These are phyloP conservation scores for Diacarnus erythraeanus DNA, from an alignment of 37 sponge, comb jelly and placozoan genomes.

Conservation along the genomic window DNA sequence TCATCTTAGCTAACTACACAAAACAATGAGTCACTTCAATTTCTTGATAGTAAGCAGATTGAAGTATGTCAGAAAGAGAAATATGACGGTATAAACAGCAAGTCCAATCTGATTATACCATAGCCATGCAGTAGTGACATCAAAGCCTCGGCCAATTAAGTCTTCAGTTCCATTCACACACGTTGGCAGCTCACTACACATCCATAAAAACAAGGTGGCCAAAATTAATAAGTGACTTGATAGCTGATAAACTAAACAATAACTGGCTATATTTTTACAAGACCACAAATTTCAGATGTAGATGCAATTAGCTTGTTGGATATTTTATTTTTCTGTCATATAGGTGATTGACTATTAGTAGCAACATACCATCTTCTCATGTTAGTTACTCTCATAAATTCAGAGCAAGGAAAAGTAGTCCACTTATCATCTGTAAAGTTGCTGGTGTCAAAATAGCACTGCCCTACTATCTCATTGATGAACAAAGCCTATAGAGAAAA, in stretches of 20 bases:
- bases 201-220: not conserved
- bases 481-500: conserved; percentile 44
- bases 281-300: too few species aligned
- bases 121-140: not conserved
- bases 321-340: too few species aligned
- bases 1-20: not conserved
- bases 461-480: conserved; percentile 48
- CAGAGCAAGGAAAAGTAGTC: not conserved
- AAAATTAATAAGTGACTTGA: not conserved
- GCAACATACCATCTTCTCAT: not conserved
- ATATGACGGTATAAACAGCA: not conserved
- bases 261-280: too few species aligned
- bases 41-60: not conserved
- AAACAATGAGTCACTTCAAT: not conserved
- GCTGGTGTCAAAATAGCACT: not conserved
- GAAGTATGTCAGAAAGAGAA: not conserved
- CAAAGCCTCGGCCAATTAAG: not conserved
- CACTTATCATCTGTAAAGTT: not conserved
- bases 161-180: not conserved
- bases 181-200: not conserved
- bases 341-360: not conserved
- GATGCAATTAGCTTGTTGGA: too few species aligned
- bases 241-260: too few species aligned
- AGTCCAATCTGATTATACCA: conserved; percentile 41
- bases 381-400: not conserved